Percentiles rank a stretch among this genome's conserved stretches.
Conservation (phyloP, 2,113 vertebrate species). For the Solea solea region DNA sequence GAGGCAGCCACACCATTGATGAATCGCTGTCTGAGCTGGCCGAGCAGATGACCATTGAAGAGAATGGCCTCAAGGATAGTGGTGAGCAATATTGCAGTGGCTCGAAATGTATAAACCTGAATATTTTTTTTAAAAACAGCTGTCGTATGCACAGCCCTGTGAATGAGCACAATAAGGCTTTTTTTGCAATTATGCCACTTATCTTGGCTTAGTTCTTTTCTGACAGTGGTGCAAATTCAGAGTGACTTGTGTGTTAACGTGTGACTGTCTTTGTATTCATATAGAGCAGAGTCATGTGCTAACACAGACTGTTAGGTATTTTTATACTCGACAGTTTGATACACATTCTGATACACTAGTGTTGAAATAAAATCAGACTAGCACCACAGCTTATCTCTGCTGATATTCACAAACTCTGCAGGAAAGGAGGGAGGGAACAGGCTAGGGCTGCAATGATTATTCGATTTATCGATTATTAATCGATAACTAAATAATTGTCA, state of each 20-base stretch:
- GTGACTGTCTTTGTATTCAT: too few relatives aligned
- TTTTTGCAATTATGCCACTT: too few relatives aligned
- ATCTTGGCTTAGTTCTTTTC: too few relatives aligned
- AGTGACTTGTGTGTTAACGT: too few relatives aligned
- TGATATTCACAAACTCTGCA: slow-evolving; percentile 48
- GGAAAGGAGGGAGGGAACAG: slow-evolving; percentile 16
- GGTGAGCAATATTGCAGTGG: slow-evolving; percentile 78
- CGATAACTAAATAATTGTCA: too few relatives aligned
- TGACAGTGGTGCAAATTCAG: too few relatives aligned
- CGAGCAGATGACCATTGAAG: slow-evolving; percentile 97
- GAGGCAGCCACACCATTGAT: slow-evolving; percentile 96
- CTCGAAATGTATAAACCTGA: not conserved
- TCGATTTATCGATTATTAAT: too few relatives aligned
- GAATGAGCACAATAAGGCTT: not conserved
- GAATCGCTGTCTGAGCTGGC: slow-evolving; percentile 95
- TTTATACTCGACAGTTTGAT: too few relatives aligned
- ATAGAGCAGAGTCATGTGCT: too few relatives aligned
- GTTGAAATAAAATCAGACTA: slow-evolving; percentile 26
- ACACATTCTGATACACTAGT: too few relatives aligned
- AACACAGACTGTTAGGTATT: too few relatives aligned
- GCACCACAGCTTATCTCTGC: slow-evolving; percentile 42
- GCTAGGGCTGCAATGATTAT: too few relatives aligned
- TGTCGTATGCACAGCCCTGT: not conserved
- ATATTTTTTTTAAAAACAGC: not conserved
- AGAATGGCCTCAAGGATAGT: slow-evolving; percentile 93